These are phyloP conservation scores for Chrysomallon squamiferum DNA, from an alignment of 1,140 invertebrate species.

Conservation along the genomic window DNA sequence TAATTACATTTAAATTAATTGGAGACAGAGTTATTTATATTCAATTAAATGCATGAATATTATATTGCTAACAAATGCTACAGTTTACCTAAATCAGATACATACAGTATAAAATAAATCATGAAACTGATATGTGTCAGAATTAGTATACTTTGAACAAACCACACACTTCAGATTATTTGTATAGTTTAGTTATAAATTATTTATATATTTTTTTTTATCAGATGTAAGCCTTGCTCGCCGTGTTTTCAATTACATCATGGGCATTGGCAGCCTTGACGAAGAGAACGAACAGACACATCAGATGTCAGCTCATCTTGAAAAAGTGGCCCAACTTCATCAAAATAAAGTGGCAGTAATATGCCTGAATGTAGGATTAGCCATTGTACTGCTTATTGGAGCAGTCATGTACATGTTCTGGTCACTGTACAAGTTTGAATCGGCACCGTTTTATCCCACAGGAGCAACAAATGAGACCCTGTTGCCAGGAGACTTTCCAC, in stretches of 20 bases:
- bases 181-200: too few relatives aligned
- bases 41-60: too few relatives aligned
- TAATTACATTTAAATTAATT: too few relatives aligned
- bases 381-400: conserved; percentile 29
- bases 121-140: too few relatives aligned
- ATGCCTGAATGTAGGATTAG: conserved; percentile 27
- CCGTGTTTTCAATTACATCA: conserved; percentile 16
- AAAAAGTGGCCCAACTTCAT: conserved; percentile 33
- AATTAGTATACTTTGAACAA: too few relatives aligned
- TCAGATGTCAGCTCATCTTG: conserved; percentile 28
- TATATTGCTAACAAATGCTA: too few relatives aligned
- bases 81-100: too few relatives aligned
- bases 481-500: conserved; percentile 6
- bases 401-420: conserved; percentile 41
- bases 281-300: conserved; percentile 21
- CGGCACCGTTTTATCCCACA: conserved; percentile 15
- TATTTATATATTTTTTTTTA: too few relatives aligned
- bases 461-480: background rate
- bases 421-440: conserved; percentile 39
- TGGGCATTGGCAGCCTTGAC: conserved; percentile 16
- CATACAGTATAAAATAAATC: too few relatives aligned
- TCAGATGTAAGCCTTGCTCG: background rate
- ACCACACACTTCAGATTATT: too few relatives aligned
- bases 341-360: conserved; percentile 26
- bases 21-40: too few relatives aligned